Base-by-base conservation (phyloP, 2,797 vertebrate species). In the Karalla daura region DNA sequence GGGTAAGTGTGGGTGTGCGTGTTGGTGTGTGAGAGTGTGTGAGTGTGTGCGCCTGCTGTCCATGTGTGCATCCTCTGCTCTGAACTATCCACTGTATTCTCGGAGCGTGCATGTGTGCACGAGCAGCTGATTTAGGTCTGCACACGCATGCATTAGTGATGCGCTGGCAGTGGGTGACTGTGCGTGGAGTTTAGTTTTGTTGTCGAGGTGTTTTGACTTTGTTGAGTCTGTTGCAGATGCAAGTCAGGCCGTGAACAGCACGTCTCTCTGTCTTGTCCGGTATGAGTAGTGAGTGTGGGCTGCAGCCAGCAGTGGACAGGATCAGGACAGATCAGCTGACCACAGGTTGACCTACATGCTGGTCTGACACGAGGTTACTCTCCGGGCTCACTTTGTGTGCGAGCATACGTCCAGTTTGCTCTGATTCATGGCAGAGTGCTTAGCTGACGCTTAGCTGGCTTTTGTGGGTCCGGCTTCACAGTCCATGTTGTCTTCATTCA, bases 1-100 rank as follows among this genome's bases (percentile, higher is more conserved):
- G 93, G 97, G 97, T 98, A 93, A 99, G 96, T 95, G 47, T 78
- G 62, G 56, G 90, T 46, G 50, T 50, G 71, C 24, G 94, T 94
- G 36, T 79, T 53, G 40, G 90, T 44, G 55, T 45, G 35, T 40
- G 40, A 33, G 60, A 27, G 51, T 56, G 52, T 46, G 32, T 43
- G 24, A 36, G 46, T 53, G 54, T 74, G 45, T 56, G 62, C 59
- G 65, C 37, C 35, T 33, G 43, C 23, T 33, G 54, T 60, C 47
- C 60, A 63, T 36, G 43, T 64, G 78, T 65, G 69, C 37, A 12
- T n/a, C 20, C n/a, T 70, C 40, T 63, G 70, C 68, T 61, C 44
- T 68, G 52, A 63, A 65, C 54, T 63, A 15, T 60, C 30, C 66
- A 46, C 20, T 64, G 1, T 25, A 7, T 61, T 55, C 23, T 74